These are phyloP conservation scores for Dallia pectoralis DNA, from an alignment of 2,797 vertebrate genomes.

Conservation along the genomic window DNA sequence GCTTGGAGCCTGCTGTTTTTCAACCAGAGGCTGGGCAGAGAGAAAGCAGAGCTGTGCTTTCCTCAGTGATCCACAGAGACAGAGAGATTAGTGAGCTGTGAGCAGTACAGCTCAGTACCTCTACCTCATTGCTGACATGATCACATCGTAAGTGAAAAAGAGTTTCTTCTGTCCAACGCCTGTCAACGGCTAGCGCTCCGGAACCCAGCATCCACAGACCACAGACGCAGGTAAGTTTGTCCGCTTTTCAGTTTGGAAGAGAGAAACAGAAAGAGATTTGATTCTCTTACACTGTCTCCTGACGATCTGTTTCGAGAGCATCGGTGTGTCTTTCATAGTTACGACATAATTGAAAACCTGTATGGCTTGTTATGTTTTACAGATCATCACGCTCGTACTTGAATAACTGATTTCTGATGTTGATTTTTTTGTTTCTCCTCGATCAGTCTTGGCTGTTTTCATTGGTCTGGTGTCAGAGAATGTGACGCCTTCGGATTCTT, in stretches of 20 bases:
- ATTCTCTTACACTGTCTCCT: background rate
- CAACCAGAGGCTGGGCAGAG: conserved; percentile 30
- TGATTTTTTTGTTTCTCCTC: background rate
- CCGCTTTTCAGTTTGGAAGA: conserved; percentile 5
- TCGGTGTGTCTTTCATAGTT: no score
- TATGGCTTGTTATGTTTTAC: background rate
- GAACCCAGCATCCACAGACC: conserved; percentile 31
- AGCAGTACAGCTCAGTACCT: conserved; percentile 27
- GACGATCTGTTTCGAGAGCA: background rate
- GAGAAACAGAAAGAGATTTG: background rate
- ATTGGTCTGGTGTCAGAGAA: background rate
- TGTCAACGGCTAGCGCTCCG: conserved; percentile 24
- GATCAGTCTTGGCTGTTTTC: background rate
- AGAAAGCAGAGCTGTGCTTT: conserved; percentile 61
- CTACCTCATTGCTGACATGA: conserved; percentile 57
- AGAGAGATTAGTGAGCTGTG: conserved; percentile 31
- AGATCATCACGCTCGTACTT: background rate
- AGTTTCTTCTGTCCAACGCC: conserved; percentile 38
- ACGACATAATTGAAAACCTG: background rate
- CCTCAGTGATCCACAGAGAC: conserved; percentile 47
- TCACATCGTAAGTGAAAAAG: conserved; percentile 7
- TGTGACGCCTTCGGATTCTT: background rate
- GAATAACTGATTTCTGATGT: conserved; percentile 4
- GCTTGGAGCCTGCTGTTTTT: conserved; percentile 57
- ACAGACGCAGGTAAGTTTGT: conserved; percentile 64